Percentiles rank a stretch among this genome's conserved stretches.
These are phyloP conservation scores for Vanessa atalanta DNA, from an alignment of 1,140 invertebrate genomes.

Conservation along the genomic window DNA sequence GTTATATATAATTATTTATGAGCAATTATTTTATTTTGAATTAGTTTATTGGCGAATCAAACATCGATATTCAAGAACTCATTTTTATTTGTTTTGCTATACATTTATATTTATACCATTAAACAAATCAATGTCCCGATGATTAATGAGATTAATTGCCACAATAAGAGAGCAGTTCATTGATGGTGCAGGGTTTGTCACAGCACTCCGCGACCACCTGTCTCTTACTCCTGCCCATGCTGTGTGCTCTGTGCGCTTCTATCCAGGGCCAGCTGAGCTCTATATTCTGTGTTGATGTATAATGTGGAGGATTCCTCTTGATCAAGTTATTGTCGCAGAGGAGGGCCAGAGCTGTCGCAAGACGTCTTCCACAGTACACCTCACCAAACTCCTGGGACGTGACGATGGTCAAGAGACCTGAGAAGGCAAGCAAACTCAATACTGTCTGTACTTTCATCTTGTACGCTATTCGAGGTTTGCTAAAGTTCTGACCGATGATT, in stretches of 20 bases:
- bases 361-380: conserved; percentile 39
- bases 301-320: conserved; percentile 26
- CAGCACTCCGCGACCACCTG: conserved; percentile 46
- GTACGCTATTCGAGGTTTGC: neutral
- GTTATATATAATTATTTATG: too few species aligned
- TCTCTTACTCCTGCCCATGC: conserved; percentile 38
- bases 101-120: neutral
- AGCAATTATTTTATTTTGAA: too few species aligned
- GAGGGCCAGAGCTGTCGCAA: conserved; percentile 32
- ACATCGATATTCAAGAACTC: too few species aligned
- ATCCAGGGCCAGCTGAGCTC: conserved; percentile 37
- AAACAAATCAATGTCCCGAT: neutral
- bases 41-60: too few species aligned
- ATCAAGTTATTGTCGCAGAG: conserved; percentile 39
- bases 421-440: conserved; percentile 24
- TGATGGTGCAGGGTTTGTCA: conserved; percentile 44
- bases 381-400: conserved; percentile 25
- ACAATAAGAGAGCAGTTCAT: conserved; percentile 47
- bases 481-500: neutral
- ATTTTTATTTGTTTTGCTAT: too few species aligned
- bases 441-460: conserved; percentile 34
- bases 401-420: conserved; percentile 18
- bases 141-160: conserved; percentile 17
- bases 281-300: conserved; percentile 3
- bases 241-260: conserved; percentile 26